A percentile compares a stretch with the other conserved stretches of the same genome.
These are phyloP conservation scores for Orcinus orca DNA, from an alignment of 2,113 vertebrate genomes.

Conservation along the genomic window DNA sequence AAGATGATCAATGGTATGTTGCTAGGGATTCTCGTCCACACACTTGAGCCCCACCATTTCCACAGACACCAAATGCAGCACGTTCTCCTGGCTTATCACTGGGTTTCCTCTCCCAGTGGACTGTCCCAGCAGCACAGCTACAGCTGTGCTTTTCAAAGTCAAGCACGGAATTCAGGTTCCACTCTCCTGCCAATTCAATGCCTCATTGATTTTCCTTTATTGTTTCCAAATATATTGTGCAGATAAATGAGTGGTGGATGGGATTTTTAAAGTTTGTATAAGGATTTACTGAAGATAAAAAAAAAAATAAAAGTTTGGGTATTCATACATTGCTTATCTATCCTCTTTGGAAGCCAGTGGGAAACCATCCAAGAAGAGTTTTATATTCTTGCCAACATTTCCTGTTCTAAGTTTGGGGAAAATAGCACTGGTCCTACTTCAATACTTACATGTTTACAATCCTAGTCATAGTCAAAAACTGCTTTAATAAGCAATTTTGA, in stretches of 20 bases:
- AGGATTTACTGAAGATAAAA: slow-evolving; percentile 49
- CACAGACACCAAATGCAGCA: not conserved
- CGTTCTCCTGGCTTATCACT: not conserved
- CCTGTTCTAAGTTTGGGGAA: slow-evolving; percentile 47
- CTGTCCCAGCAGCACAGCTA: not conserved
- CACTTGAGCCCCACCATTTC: not conserved
- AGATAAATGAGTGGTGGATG: slow-evolving; percentile 37
- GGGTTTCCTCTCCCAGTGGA: not conserved
- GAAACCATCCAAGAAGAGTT: slow-evolving; percentile 48
- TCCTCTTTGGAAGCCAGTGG: slow-evolving; percentile 43
- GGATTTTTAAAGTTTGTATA: slow-evolving; percentile 50
- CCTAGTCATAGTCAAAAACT: not conserved
- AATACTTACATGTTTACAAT: slow-evolving; percentile 24
- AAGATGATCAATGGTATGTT: not conserved
- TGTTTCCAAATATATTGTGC: slow-evolving; percentile 60
- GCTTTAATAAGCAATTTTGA: not conserved
- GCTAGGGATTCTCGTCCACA: not conserved
- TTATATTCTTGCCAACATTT: slow-evolving; percentile 41
- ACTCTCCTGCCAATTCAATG: not conserved
- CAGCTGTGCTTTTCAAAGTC: not conserved
- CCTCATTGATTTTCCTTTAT: slow-evolving; percentile 49
- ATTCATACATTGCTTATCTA: slow-evolving; percentile 53
- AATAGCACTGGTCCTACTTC: slow-evolving; percentile 18
- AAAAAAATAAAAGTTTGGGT: slow-evolving; percentile 20
- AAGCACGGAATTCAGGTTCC: not conserved